These are phyloP conservation scores for Hemicrepidius hirtus DNA, from an alignment of 2,888 invertebrate species.

Conservation along the genomic window DNA sequence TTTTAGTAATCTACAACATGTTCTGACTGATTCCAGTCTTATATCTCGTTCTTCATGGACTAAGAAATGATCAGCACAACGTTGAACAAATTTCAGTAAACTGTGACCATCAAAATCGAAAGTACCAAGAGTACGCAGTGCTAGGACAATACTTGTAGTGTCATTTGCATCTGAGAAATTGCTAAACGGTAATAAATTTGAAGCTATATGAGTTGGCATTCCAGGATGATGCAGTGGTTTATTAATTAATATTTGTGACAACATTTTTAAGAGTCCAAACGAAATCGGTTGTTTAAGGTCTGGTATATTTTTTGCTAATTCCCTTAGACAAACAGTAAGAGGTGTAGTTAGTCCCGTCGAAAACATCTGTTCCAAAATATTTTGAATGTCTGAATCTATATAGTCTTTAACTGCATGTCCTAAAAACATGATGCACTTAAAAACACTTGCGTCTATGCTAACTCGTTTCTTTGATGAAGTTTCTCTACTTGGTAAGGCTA, in stretches of 20 bases:
- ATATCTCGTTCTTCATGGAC: conserved; percentile 94
- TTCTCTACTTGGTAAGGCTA: conserved; percentile 80
- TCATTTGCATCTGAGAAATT: conserved; percentile 78
- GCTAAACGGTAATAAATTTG: conserved; percentile 73
- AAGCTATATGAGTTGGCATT: conserved; percentile 78
- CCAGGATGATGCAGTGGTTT: conserved; percentile 89
- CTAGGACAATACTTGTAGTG: conserved; percentile 90
- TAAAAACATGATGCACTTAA: conserved; percentile 93
- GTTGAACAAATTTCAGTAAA: conserved; percentile 91
- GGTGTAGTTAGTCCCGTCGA: conserved; percentile 93
- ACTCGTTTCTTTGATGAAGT: conserved; percentile 84
- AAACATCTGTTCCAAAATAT: conserved; percentile 93
- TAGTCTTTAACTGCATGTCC: conserved; percentile 88
- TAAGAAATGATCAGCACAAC: conserved; percentile 94
- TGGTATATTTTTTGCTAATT: conserved; percentile 92
- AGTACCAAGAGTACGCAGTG: conserved; percentile 90
- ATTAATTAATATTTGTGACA: conserved; percentile 93
- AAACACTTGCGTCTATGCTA: conserved; percentile 90
- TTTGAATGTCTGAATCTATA: conserved; percentile 85
- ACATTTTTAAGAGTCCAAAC: conserved; percentile 92
- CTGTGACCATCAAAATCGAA: conserved; percentile 92
- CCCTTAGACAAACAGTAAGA: conserved; percentile 92
- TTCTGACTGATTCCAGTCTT: conserved; percentile 94
- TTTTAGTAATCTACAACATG: conserved; percentile 91
- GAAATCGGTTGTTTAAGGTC: conserved; percentile 92